A percentile compares a stretch with the other conserved stretches of the same genome.
Evolutionary conservation across 2,113 vertebrate species (phyloP).

Genomic region (Hyaena hyaena): DNA sequence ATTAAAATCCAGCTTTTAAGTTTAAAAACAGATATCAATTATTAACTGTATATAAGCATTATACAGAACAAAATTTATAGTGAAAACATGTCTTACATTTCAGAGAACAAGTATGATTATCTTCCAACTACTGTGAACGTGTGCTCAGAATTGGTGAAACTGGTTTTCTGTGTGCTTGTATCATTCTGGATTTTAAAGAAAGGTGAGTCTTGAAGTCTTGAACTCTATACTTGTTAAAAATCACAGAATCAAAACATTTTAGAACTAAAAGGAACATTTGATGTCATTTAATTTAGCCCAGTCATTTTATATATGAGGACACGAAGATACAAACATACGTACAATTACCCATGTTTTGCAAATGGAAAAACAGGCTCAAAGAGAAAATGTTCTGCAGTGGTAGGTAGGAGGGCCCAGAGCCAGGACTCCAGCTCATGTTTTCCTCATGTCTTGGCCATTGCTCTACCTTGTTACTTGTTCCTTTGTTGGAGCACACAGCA

Average conservation of each 20-base stretch:
- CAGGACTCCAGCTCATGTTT: background rate
- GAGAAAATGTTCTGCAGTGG: background rate
- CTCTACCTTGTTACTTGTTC: background rate
- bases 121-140: conserved; percentile 97
- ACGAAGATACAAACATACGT: background rate
- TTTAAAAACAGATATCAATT: conserved; percentile 40
- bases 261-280: background rate
- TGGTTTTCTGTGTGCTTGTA: conserved; percentile 92
- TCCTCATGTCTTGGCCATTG: background rate
- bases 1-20: conserved; percentile 46
- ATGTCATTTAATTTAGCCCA: background rate
- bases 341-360: background rate
- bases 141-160: conserved; percentile 95
- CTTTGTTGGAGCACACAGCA: background rate
- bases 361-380: background rate
- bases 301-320: conserved; percentile 16
- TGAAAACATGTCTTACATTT: conserved; percentile 74
- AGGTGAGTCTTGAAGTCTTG: conserved; percentile 86
- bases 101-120: conserved; percentile 97
- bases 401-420: background rate
- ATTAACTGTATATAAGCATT: conserved; percentile 14
- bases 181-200: conserved; percentile 91
- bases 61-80: background rate
- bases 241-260: background rate
- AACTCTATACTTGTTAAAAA: conserved; percentile 9